Percentiles rank a stretch among this genome's conserved stretches.
These are phyloP conservation scores for Trachelipus rathkii DNA, from an alignment of 1,140 invertebrate genomes.

Conservation along the genomic window DNA sequence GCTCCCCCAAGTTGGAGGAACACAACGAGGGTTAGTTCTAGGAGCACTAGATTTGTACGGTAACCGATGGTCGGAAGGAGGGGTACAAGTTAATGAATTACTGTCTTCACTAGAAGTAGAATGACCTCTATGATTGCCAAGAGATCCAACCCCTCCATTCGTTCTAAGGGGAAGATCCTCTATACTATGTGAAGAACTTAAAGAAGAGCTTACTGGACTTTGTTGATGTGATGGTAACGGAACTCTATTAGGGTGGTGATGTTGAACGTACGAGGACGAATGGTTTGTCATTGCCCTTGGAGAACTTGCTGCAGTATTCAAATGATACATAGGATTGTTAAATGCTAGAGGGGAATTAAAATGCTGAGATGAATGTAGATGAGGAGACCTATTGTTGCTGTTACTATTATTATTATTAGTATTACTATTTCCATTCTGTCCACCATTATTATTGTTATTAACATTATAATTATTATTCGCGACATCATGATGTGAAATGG, in stretches of 20 bases:
- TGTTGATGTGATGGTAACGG: slow-evolving; percentile 35
- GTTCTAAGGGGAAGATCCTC: slow-evolving; percentile 44
- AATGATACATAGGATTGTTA: slow-evolving; percentile 74
- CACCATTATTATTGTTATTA: slow-evolving; percentile 3
- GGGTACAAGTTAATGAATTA: slow-evolving; percentile 46
- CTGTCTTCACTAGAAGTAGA: slow-evolving; percentile 40
- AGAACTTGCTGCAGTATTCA: slow-evolving; percentile 43
- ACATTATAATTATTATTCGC: slow-evolving; percentile 40
- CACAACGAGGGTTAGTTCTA: slow-evolving; percentile 49
- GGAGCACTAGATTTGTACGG: slow-evolving; percentile 48
- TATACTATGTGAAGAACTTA: slow-evolving; percentile 47
- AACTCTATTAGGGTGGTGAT: slow-evolving; percentile 33
- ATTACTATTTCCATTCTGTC: slow-evolving; percentile 11
- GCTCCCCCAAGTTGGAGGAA: slow-evolving; percentile 37
- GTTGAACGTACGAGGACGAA: slow-evolving; percentile 30
- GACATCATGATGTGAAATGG: slow-evolving; percentile 48
- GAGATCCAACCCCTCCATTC: slow-evolving; percentile 33
- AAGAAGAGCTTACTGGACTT: slow-evolving; percentile 44
- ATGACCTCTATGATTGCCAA: slow-evolving; percentile 38
- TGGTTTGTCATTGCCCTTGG: slow-evolving; percentile 35
- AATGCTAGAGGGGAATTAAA: slow-evolving; percentile 68
- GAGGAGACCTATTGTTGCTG: slow-evolving; percentile 35
- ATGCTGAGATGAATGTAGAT: slow-evolving; percentile 38
- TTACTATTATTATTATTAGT: slow-evolving; percentile 33
- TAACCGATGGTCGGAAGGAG: slow-evolving; percentile 47